Percentiles rank a stretch among this genome's conserved stretches.
Evolutionary conservation across 2,797 vertebrate genomes (phyloP).

Genomic region (Gambusia yucatana): DNA sequence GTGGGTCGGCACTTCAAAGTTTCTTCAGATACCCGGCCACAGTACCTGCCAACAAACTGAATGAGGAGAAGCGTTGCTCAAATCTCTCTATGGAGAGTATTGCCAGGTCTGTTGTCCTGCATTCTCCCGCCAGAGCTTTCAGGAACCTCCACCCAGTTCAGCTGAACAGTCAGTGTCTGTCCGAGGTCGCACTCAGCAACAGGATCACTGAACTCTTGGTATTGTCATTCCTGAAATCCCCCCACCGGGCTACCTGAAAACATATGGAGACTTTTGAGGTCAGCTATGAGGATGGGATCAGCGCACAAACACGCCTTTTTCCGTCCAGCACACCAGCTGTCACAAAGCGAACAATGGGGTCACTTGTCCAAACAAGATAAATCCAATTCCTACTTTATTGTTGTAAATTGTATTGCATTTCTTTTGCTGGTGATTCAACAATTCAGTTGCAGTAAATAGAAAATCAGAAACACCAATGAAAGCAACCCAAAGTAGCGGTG

Average conservation of each 20-base stretch:
- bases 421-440: too few species aligned
- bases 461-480: too few species aligned
- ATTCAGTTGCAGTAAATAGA: too few species aligned
- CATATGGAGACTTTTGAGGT: slow-evolving; percentile 57
- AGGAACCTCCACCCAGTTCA: slow-evolving; percentile 57
- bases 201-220: slow-evolving; percentile 53
- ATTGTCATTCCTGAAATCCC: slow-evolving; percentile 25
- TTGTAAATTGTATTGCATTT: too few species aligned
- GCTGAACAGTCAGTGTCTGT: slow-evolving; percentile 54
- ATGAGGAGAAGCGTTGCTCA: slow-evolving; percentile 34
- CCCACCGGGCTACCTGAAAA: slow-evolving; percentile 35
- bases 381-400: slow-evolving; percentile 8
- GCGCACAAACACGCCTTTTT: slow-evolving; percentile 50
- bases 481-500: too few species aligned
- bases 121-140: slow-evolving; percentile 48
- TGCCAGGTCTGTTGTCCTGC: slow-evolving; percentile 58
- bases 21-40: slow-evolving; percentile 45
- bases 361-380: slow-evolving; percentile 67
- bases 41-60: slow-evolving; percentile 50
- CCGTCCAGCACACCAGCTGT: slow-evolving; percentile 73
- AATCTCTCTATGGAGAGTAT: slow-evolving; percentile 53
- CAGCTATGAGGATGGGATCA: slow-evolving; percentile 54
- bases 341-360: slow-evolving; percentile 61
- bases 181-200: slow-evolving; percentile 51
- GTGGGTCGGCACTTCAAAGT: slow-evolving; percentile 53